A percentile compares a stretch with the other conserved stretches of the same genome.
Conservation (phyloP, 2,888 invertebrate species). For the Girardia tigrina region DNA sequence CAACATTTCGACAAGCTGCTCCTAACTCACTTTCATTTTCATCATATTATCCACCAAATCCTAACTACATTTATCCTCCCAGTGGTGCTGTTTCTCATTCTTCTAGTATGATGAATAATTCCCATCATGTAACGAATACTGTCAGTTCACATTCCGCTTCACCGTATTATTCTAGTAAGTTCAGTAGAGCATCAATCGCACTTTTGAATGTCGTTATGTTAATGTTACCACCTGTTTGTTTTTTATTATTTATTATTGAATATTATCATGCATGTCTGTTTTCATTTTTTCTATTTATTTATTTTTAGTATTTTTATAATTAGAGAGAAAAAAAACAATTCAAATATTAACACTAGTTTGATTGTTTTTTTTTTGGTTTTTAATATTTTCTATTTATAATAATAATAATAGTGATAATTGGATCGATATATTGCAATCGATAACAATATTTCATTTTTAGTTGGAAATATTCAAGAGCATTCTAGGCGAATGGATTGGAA, state of each 20-base stretch:
- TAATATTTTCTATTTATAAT: too few species aligned
- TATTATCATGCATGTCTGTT: conserved; percentile 14
- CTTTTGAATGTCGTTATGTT: conserved; percentile 23
- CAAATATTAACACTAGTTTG: too few species aligned
- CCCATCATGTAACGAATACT: background rate
- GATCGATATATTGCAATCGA: too few species aligned
- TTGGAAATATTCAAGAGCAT: conserved; percentile 10
- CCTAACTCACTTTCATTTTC: conserved; percentile 15
- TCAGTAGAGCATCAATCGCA: conserved; percentile 23
- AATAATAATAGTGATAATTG: too few species aligned
- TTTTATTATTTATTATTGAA: too few species aligned
- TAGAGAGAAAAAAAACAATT: too few species aligned
- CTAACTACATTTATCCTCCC: conserved; percentile 16
- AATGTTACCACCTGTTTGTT: conserved; percentile 23
- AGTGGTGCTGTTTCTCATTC: conserved; percentile 20
- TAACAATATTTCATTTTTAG: too few species aligned
- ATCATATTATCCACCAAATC: conserved; percentile 23
- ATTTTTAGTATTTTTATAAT: too few species aligned
- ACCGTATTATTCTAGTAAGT: conserved; percentile 17
- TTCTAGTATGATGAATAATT: background rate
- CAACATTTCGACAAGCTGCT: conserved; percentile 23
- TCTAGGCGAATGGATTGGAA: conserved; percentile 23
- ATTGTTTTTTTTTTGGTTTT: too few species aligned
- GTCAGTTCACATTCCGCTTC: conserved; percentile 15
- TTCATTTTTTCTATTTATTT: too few species aligned